Base-by-base conservation (phyloP, 2,888 invertebrate genomes). In the Hirtodrosophila duncani region DNA sequence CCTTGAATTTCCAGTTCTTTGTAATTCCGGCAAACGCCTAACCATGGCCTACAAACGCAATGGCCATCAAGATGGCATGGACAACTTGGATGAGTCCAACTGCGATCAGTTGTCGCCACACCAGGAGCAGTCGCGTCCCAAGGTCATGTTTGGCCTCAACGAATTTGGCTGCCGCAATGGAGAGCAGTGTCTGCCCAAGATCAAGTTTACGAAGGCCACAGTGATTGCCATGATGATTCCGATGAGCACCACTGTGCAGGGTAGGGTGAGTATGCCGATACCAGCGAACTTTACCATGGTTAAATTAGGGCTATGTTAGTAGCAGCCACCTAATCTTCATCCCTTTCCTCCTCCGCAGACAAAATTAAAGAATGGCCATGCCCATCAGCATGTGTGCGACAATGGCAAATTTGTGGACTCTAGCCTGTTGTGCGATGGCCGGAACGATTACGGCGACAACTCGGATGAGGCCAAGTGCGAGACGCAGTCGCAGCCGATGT, bases 21-120 rank as follows among this genome's bases (percentile, higher is more conserved):
- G 88, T 88, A 88, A 78, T 69, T 85, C 52, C 87, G 89, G 89
- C 1, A 88, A 88, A 45, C 92, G 92, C 71, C 84, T 92, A 38
- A 89, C 90, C 14, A 60, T 66, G 1, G 71, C 83, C 0, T 84
- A 91, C 14, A 83, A 86, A 0, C 92, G 93, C 83, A 90, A 93
- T 74, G 85, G 87, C 0, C 71, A 84, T 8, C 86, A 89, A 39
- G 90, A 91, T 63, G 91, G 91, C 59, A 88, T 88, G 0, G 91
- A 91, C 68, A 77, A 83, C 39, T 89, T 89, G 0, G 91, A 91
- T 61, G 91, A 91, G 65, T 24, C 61, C 1, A 53, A 79, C 16
- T 91, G 90, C 62, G 68, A 78, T 77, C n/a, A 43, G 2, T 20
- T 39, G 24, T n/a, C n/a, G n/a, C n/a, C 39, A 46, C 4, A 46